A percentile compares a stretch with the other conserved stretches of the same genome.
Evolutionary conservation across 1,140 invertebrate genomes (phyloP).

Genomic region (Pachyrhynchus sulphureomaculatus): DNA sequence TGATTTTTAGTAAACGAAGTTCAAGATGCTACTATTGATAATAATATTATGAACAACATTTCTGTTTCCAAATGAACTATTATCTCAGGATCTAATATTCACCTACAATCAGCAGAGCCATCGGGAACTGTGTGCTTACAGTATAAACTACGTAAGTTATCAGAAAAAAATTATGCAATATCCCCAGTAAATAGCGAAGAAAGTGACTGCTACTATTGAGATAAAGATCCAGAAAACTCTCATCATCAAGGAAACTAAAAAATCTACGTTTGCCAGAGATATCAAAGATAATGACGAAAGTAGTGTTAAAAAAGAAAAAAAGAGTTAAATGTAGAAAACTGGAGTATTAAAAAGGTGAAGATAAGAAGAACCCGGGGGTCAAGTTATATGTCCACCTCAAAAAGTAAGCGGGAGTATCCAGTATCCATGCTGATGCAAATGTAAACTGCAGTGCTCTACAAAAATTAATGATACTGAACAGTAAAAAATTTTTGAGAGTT

Average conservation of each 20-base stretch:
- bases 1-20: too few relatives aligned
- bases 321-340: not conserved
- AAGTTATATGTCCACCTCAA: not conserved
- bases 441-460: not conserved
- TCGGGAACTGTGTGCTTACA: not conserved
- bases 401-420: not conserved
- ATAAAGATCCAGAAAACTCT: not conserved
- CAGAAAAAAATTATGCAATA: not conserved
- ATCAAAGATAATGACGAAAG: too few relatives aligned
- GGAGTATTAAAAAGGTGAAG: not conserved
- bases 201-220: not conserved
- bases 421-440: not conserved
- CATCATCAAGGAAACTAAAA: too few relatives aligned
- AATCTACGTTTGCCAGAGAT: too few relatives aligned
- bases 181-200: not conserved
- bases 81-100: too few relatives aligned
- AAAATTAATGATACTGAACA: not conserved
- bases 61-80: too few relatives aligned
- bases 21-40: too few relatives aligned
- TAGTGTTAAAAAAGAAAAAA: not conserved
- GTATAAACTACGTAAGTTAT: not conserved
- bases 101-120: too few relatives aligned
- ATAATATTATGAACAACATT: too few relatives aligned
- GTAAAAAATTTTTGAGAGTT: slow-evolving; percentile 1
- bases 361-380: not conserved